Conservation (phyloP, 2,113 vertebrate species). For the Gasterosteus aculeatus region DNA sequence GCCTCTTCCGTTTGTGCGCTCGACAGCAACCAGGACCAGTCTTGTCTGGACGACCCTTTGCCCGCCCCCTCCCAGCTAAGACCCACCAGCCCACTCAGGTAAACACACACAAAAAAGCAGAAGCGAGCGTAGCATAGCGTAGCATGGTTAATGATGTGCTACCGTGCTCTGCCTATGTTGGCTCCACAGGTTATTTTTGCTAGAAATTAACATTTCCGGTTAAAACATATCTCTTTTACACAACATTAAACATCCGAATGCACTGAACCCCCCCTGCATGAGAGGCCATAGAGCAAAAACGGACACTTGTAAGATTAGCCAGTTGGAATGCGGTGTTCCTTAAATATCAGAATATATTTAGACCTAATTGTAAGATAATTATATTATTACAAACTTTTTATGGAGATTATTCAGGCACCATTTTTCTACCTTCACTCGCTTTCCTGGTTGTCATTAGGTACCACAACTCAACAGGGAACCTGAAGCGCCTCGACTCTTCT, state of each 20-base stretch:
- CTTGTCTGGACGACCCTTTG: slow-evolving; percentile 57
- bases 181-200: neutral
- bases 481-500: slow-evolving; percentile 76
- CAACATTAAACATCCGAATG: neutral
- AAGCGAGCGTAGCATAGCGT: too few relatives aligned
- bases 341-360: neutral
- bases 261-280: neutral
- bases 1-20: slow-evolving; percentile 75
- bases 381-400: neutral
- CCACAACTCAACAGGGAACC: slow-evolving; percentile 86
- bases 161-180: too few relatives aligned
- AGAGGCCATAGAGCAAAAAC: neutral
- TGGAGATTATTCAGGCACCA: too few relatives aligned
- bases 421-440: neutral
- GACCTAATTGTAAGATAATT: neutral
- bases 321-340: neutral
- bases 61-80: slow-evolving; percentile 45
- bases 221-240: neutral
- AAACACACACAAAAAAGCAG: slow-evolving; percentile 9
- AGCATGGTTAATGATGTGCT: too few relatives aligned
- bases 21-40: slow-evolving; percentile 70
- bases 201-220: neutral
- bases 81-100: slow-evolving; percentile 77
- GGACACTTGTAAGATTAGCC: neutral
- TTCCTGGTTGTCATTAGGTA: slow-evolving; percentile 52